Base-by-base conservation (phyloP, 30 jellyfish, hydroid and myxozoan species). In the Mastigias papua region DNA sequence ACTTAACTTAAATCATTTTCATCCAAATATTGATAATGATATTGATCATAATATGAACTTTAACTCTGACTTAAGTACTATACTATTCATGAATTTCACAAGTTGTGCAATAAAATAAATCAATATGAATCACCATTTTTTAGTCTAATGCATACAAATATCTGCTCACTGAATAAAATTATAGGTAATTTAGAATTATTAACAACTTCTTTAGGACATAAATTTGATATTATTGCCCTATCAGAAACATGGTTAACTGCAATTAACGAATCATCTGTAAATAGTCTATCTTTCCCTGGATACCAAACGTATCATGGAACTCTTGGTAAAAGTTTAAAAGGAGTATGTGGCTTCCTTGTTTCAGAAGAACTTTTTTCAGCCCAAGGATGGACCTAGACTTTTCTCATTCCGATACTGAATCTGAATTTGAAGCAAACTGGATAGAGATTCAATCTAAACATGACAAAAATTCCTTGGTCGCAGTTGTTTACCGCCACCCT, bases 341-440 rank as follows among this genome's bases (percentile, higher is more conserved):
- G 72, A 27, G 72, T 10, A 27, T 60, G 72, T 60, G 72, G 72
- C 17, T 60, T 60, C 17, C 17, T 60, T 60, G 72, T 60, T 60
- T 60, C n/a, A 7, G 72, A 60, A 21, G 72, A 60, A 9, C 0
- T 60, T 27, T 60, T 5, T 60, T 60, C 33, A 19, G 10, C 33
- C n/a, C 72, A 10, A 60, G 72, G 33, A 60, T 21, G 33, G 72
- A 60, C 76, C 50, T 76, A 25, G 34, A 76, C 34, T 42, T 51
- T 31, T 76, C 80, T 34, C 80, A 58, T 64, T 30, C 80, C 0
- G 80, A 34, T 58, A 78, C 58, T 0, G 61, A 78, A 23, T 9
- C 69, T 61, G 50, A 78, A 58, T 78, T 78, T 61, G 79, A 78
- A 62, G 89, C 80, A 58, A 78, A 78, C 89, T 81, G 91, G 91